Base-by-base conservation (phyloP, 2,113 vertebrate species). In the Neotragus moschatus region DNA sequence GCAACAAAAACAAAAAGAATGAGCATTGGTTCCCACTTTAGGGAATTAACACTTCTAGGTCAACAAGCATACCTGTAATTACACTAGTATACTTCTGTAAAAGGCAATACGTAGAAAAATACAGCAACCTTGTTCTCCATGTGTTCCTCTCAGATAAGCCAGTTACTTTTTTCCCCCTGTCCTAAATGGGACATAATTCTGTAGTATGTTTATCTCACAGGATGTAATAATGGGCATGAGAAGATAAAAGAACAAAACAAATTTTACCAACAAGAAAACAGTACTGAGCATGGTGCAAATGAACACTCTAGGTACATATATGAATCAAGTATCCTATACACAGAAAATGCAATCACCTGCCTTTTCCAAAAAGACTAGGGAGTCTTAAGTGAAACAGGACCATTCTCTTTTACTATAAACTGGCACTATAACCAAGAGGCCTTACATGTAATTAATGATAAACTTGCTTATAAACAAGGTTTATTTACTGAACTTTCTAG, bases 311-410 rank as follows among this genome's bases (percentile, higher is more conserved):
- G 23, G 25, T 47, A 81, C 6, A 81, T 45, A 49, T 43, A 95
- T 79, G 56, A 93, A 82, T 17, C 49, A 66, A 55, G 8, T 88
- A 56, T 84, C 73, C 61, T 79, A 94, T 25, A 92, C 13, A 86
- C 4, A 30, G 13, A 49, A 96, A 95, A 84, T 58, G 3, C n/a
- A 93, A 95, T 82, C 75, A 85, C 79, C 17, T 79, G 53, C 53
- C 30, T 88, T 84, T 43, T 86, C 13, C 53, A 92, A 30, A 85
- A 97, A 15, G 33, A 80, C 43, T 70, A 82, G 23, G 84, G 84
- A 90, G 36, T 94, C 26, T 85, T 61, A 90, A 90, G 23, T 85
- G 55, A 97, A 94, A 82, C 7, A 97, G 45, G 81, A 80, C 49
- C 19, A 91, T 43, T 94, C 25, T 95, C 85, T 89, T 60, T 63